Evolutionary conservation across 1,140 invertebrate species (phyloP).

Genomic region (Calosoma granatense): DNA sequence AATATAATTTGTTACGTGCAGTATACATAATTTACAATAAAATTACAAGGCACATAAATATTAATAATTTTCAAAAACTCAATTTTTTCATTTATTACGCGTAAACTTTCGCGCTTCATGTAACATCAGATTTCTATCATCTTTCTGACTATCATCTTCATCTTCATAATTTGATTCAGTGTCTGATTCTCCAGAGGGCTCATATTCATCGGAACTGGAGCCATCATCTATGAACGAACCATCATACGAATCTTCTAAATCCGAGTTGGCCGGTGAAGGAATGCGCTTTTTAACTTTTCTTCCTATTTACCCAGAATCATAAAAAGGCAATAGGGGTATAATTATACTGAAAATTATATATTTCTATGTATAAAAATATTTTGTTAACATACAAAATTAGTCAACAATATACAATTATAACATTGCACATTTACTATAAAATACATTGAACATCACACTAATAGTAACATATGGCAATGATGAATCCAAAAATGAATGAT

Average conservation of each 20-base stretch:
- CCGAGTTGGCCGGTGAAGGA: not conserved
- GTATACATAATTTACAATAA: too few relatives aligned
- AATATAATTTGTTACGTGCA: too few relatives aligned
- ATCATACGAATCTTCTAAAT: not conserved
- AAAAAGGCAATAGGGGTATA: too few relatives aligned
- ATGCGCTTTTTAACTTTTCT: not conserved
- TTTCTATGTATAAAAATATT: not conserved
- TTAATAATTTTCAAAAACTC: not conserved
- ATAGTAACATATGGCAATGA: not conserved
- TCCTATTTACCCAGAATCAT: not conserved
- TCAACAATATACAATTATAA: not conserved
- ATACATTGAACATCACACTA: not conserved
- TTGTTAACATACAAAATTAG: not conserved
- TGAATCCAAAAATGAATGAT: too few relatives aligned
- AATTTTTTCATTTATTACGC: not conserved
- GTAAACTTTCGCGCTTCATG: not conserved
- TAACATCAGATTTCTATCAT: too few relatives aligned
- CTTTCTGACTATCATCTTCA: not conserved
- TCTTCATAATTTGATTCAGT: not conserved
- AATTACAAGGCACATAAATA: too few relatives aligned
- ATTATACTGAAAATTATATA: too few relatives aligned
- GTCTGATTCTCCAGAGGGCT: not conserved
- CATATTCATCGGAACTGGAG: not conserved
- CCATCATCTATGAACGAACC: not conserved
- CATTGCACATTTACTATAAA: not conserved